Evolutionary conservation across 2,797 vertebrate genomes (phyloP).

Genomic region (Pangasius sanitwongsei): DNA sequence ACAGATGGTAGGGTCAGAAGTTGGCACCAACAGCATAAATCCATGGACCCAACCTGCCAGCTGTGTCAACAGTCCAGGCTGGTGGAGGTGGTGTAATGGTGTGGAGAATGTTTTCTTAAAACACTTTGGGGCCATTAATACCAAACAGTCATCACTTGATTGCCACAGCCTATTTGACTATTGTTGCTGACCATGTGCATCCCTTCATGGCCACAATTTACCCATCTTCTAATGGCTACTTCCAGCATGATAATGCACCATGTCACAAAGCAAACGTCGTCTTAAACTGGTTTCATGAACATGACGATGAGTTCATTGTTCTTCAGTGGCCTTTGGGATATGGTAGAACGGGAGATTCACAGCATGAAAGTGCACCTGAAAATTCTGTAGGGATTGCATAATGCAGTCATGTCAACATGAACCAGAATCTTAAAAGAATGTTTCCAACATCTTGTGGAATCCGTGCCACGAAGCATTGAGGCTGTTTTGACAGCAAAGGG

Average conservation of each 20-base stretch:
- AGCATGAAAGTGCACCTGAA: constrained; percentile 1
- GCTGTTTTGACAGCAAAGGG: neutral
- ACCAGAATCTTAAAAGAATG: neutral
- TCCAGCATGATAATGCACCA: neutral
- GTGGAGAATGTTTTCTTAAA: neutral
- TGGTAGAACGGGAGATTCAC: neutral
- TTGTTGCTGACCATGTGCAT: neutral
- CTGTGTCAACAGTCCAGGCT: neutral
- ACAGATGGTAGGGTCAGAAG: neutral
- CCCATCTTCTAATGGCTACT: neutral
- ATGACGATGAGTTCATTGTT: neutral
- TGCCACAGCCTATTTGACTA: neutral
- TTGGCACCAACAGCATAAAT: neutral
- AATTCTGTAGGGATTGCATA: neutral
- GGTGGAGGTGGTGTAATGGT: too few relatives aligned
- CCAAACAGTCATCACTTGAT: neutral
- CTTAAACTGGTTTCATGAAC: neutral
- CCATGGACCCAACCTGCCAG: neutral
- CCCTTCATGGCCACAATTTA: neutral
- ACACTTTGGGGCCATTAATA: neutral
- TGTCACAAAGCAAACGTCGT: neutral
- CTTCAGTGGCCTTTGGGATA: neutral
- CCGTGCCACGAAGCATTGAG: neutral
- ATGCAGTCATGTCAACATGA: neutral
- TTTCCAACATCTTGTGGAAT: neutral